Evolutionary conservation across 2,113 vertebrate species (phyloP).

Genomic region (Cryptomyrus ogoouensis): DNA sequence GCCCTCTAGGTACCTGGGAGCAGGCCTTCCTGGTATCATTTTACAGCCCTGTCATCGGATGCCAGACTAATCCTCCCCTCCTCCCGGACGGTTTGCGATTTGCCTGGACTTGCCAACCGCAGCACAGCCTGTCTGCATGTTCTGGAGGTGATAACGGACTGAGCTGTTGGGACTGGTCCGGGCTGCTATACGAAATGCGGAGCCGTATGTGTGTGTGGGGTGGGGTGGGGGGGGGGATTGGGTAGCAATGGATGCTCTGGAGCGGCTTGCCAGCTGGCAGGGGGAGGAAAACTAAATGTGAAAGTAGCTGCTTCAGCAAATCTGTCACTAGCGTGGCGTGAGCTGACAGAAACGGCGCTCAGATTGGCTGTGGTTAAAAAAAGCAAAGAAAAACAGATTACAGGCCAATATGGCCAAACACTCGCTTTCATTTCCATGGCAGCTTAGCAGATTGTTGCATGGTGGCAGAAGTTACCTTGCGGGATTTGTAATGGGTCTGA

Average conservation of each 20-base stretch:
- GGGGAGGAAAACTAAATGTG: not conserved
- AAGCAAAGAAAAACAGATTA: not conserved
- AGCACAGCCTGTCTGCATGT: not conserved
- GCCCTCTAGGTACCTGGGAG: not conserved
- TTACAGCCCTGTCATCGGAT: not conserved
- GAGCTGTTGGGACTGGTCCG: not conserved
- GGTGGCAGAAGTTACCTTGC: not conserved
- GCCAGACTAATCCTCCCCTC: not conserved
- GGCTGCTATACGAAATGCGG: not conserved
- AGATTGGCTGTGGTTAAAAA: not conserved
- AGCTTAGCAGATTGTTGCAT: not conserved
- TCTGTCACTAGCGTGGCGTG: not conserved
- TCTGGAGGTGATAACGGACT: not conserved
- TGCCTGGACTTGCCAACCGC: not conserved
- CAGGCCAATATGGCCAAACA: not conserved
- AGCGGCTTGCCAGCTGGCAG: not conserved
- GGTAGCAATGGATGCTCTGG: not conserved
- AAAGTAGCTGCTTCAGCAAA: slow-evolving; percentile 6
- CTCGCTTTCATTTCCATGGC: not conserved
- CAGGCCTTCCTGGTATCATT: not conserved
- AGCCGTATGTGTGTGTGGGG: not conserved
- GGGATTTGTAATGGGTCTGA: not conserved
- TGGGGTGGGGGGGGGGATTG: too few relatives aligned
- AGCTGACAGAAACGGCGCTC: not conserved
- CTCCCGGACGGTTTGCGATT: not conserved